Evolutionary conservation across 2,113 vertebrate species (phyloP), one percentile per base, ranked within the genome.

Genomic region (Thunnus thynnus): DNA sequence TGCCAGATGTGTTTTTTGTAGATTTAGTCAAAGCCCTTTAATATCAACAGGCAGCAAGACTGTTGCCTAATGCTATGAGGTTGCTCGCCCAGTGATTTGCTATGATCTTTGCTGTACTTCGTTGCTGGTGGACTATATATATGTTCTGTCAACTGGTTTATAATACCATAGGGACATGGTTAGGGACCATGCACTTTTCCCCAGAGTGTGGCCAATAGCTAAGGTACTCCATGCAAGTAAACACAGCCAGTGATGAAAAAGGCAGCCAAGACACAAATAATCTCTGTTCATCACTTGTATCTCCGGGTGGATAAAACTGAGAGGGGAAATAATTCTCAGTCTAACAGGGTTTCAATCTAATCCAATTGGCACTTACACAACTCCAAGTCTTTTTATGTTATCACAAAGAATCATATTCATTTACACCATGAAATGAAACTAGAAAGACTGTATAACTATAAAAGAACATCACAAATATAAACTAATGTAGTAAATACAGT

Each of bases 221-320:
- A 54, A 30, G 44, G 17, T n/a, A 55, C 13, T 3, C 47, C 50
- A n/a, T 25, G 66, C 44, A 46, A 13, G 46, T 25, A 25, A 65
- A 57, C 58, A 64, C 27, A 58, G 80, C 30, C 63, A 62, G 18
- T 27, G n/a, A 60, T 18, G 2, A 25, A 62, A 48, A 60, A 61
- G 4, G 46, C 30, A 17, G 30, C 20, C 17, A 61, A 62, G 14
- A 65, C 55, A 76, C 46, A 56, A 81, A 76, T 55, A 10, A 72
- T 16, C 56, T 69, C 57, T 10, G 27, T 41, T 65, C 55, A 55
- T 78, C 46, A 56, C 30, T 17, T 46, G 20, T 61, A 44, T 66
- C 48, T 65, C 36, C 5, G 10, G 36, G 52, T 51, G 27, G 55
- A 75, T 14, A 46, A 22, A 72, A 70, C 4, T 4, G n/a, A 70